phyloP scores from a whole-genome alignment of 2,888 invertebrate species.

The Netelia melanura region DNA sequence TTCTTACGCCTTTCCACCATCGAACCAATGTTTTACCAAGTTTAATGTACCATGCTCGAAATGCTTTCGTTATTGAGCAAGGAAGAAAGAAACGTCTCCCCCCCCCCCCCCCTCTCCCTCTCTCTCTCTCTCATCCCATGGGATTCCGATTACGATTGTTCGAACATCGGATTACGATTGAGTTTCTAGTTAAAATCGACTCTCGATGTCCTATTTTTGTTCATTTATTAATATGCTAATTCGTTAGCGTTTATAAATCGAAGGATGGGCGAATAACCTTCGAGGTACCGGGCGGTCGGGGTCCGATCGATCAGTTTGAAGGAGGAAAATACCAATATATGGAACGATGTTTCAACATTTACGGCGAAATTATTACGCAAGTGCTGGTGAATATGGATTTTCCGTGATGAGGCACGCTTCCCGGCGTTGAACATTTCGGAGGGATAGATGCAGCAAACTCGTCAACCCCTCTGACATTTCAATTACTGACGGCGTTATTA shows the following conservation, averaged over 20 bases:
- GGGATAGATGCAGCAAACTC: conserved; percentile 35
- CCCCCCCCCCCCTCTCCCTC: background rate
- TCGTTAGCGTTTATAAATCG: background rate
- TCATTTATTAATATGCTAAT: background rate
- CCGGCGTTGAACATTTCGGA: conserved; percentile 28
- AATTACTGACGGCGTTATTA: conserved; percentile 48
- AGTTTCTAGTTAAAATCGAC: background rate
- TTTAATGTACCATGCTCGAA: conserved; percentile 68
- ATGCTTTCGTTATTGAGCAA: conserved; percentile 49
- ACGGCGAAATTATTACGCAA: conserved; percentile 42
- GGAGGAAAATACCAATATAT: too few relatives aligned
- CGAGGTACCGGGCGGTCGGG: too few relatives aligned
- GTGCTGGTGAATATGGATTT: conserved; percentile 39
- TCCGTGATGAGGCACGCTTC: conserved; percentile 29
- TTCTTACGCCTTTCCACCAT: conserved; percentile 48
- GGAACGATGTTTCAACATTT: conserved; percentile 17
- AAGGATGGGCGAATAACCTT: background rate
- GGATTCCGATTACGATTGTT: conserved; percentile 48
- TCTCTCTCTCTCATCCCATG: background rate
- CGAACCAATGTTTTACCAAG: conserved; percentile 63
- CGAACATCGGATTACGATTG: conserved; percentile 27
- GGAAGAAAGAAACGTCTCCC: background rate
- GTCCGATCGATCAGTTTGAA: too few relatives aligned
- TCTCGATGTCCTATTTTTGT: background rate
- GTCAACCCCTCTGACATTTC: conserved; percentile 50